Percentiles rank a stretch among this genome's conserved stretches.
These are phyloP conservation scores for Nothobranchius furzeri DNA, from an alignment of 2,113 vertebrate species.

Conservation along the genomic window DNA sequence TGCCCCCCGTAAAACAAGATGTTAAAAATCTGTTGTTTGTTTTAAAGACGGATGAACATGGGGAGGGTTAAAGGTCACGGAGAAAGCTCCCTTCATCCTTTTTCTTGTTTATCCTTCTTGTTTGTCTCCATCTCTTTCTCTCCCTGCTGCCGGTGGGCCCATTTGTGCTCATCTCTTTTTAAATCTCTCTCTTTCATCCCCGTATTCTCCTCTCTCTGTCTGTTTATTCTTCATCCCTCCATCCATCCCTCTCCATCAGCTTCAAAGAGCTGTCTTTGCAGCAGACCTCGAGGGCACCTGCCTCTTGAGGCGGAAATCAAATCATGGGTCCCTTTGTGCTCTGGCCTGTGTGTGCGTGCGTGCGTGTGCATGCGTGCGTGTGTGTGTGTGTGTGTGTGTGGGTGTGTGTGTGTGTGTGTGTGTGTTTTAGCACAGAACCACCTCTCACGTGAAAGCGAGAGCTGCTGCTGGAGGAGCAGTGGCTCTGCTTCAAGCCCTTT, in stretches of 20 bases:
- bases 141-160: constrained; percentile 23
- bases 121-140: constrained; percentile 36
- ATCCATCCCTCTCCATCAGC: constrained; percentile 60
- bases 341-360: not conserved
- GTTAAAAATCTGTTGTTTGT: no score
- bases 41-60: not conserved
- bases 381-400: constrained; percentile 14
- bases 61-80: constrained; percentile 55
- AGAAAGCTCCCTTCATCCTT: constrained; percentile 26
- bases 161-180: constrained; percentile 25
- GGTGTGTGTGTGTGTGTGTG: constrained; percentile 6
- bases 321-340: constrained; percentile 40
- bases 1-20: not conserved
- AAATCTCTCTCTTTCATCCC: constrained; percentile 24
- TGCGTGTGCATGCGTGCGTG: constrained; percentile 17
- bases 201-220: not conserved
- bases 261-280: constrained; percentile 69
- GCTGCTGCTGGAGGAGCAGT: no score
- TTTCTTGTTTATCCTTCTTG: constrained; percentile 21
- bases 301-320: constrained; percentile 71
- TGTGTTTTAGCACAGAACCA: not conserved
- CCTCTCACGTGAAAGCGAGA: no score
- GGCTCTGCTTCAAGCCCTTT: no score
- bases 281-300: constrained; percentile 64
- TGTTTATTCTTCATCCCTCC: constrained; percentile 20